These are phyloP conservation scores for Lanius collurio DNA, from an alignment of 2,113 vertebrate genomes.

Conservation along the genomic window DNA sequence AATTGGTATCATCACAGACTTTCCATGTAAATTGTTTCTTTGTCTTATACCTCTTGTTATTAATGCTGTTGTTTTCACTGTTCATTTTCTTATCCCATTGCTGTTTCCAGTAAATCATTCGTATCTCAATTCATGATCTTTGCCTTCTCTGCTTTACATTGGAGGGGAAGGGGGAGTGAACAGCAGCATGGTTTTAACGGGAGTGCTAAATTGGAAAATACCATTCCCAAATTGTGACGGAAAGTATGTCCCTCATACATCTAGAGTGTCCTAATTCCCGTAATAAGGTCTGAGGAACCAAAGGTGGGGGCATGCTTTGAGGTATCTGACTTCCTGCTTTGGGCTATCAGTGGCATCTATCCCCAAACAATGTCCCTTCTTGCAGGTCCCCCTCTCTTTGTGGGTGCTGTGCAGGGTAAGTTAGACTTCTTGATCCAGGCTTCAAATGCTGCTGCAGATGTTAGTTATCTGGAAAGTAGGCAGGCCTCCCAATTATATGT, in stretches of 20 bases:
- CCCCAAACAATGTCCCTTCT: accelerated
- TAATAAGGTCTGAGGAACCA: neutral
- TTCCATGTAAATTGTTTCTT: neutral
- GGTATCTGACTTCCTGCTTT: neutral
- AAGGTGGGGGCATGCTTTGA: neutral
- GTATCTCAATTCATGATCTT: neutral
- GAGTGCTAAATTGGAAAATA: neutral
- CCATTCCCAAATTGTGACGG: neutral
- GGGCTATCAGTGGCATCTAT: neutral
- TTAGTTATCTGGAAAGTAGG: neutral
- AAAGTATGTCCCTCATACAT: neutral
- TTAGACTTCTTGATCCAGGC: neutral
- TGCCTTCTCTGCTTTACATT: neutral
- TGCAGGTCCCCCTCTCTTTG: neutral
- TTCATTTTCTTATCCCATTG: neutral
- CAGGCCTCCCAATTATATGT: neutral
- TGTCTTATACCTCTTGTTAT: neutral
- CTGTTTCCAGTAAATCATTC: neutral
- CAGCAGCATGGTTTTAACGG: neutral
- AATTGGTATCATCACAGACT: neutral
- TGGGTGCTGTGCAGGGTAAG: neutral
- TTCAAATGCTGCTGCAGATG: neutral
- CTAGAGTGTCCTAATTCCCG: neutral
- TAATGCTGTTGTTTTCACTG: neutral
- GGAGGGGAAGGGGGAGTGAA: neutral